Evolutionary conservation across 2,888 invertebrate genomes (phyloP), one percentile per base, ranked within the genome.

Genomic region (Cataglyphis rosenhaueri): DNA sequence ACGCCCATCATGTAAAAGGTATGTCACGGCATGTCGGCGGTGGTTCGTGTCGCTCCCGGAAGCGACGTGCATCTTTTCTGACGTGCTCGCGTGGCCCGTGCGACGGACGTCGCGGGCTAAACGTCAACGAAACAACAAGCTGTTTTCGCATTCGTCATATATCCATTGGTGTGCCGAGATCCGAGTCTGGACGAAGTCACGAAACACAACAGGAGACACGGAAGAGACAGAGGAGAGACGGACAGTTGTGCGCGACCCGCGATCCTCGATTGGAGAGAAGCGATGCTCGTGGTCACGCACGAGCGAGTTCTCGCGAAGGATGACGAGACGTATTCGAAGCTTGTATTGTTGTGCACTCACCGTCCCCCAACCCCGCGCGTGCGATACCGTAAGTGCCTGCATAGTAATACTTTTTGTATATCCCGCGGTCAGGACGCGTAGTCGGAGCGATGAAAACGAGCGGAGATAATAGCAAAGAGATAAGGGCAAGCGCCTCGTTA

Each of bases 381-480:
- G 70, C 71, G 81, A 86, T 83, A 84, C 71, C 66, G 79, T 70
- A 68, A 74, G 83, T 70, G 74, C 57, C 73, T 73, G 86, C 84
- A 85, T 86, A 86, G 87, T 89, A 86, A 88, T 89, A 88, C 87
- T 87, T 87, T 87, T 85, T 87, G 57, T 76, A 79, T 35, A 35
- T 68, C 48, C 44, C 64, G 55, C 55, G 38, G 81, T n/a, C 52
- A 44, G 68, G 65, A 61, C 35, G 25, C 73, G 35, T 64, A 83
- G 62, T 52, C 82, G 70, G 81, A 89, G 82, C 84, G 88, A 88
- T 88, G 85, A 85, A 89, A 88, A 84, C 85, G 87, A 85, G 62
- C 91, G 91, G 89, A 91, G 92, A 92, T 92, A 91, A 91, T 91
- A 90, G 90, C 90, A 88, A 89, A 85, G 89, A 92, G 92, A 92